Base-by-base conservation (phyloP, 2,797 vertebrate species). In the Vireo griseus region DNA sequence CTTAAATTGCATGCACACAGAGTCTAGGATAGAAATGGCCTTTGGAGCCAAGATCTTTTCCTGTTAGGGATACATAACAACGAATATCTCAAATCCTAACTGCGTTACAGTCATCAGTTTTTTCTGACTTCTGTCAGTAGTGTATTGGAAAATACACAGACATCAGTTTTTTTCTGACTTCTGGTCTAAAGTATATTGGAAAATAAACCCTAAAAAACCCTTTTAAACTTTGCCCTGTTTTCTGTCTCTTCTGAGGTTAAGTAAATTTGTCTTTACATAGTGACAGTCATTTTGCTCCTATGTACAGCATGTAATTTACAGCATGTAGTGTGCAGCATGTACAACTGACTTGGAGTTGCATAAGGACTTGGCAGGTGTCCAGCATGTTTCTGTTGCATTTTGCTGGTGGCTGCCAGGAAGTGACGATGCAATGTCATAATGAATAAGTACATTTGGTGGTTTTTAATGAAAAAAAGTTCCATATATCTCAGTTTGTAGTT, bases 361-460 rank as follows among this genome's bases (percentile, higher is more conserved):
- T 93, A 96, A 96, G 86, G 28, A 10, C 59, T 86, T 97, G 94
- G 92, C 91, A 52, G 31, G 16, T 48, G 21, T 55, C 92, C 95
- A 93, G 47, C 0, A 0, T 40, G 65, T 81, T 93, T 75, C 5
- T 1, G 44, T 83, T 80, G 88, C 22, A 0, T 71, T 79, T 79
- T 82, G n/a, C 63, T 47, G 17, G 33, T 52, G 28, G 10, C 52
- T 94, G 68, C 78, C 87, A 33, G 76, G 94, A 96, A 94, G 47
- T 93, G 61, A 35, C 54, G 72, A 54, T 55, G 91, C 58, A 71
- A 6, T 77, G 55, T 66, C 73, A 83, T 75, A 68, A 55, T 47
- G 37, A 82, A 7, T 74, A 91, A 69, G 57, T 76, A 42, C 28
- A 8, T 85, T 91, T 77, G 17, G 19, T 11, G 20, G 12, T 44